Percentiles rank a stretch among this genome's conserved stretches.
Evolutionary conservation across 1,140 invertebrate species (phyloP).

Genomic region (Uloborus diversus): DNA sequence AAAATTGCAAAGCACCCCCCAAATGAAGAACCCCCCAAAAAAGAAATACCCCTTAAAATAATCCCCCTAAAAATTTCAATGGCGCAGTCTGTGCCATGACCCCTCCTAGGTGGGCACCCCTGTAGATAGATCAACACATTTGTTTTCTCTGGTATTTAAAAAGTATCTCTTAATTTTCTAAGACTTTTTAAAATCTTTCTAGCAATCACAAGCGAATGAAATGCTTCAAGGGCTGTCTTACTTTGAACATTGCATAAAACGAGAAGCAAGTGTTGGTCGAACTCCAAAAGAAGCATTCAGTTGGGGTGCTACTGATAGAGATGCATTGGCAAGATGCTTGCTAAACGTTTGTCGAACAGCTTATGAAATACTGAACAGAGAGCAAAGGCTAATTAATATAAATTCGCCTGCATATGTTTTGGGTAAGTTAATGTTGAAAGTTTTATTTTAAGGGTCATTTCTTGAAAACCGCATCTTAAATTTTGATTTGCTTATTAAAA

Average conservation of each 20-base stretch:
- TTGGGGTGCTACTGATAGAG: slow-evolving; percentile 68
- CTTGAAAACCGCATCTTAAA: too few species aligned
- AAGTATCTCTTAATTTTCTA: not conserved
- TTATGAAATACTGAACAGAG: slow-evolving; percentile 61
- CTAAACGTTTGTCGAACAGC: slow-evolving; percentile 60
- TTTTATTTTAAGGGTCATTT: not conserved
- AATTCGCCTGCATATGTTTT: slow-evolving; percentile 70
- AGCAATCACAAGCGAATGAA: slow-evolving; percentile 66
- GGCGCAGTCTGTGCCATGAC: too few species aligned
- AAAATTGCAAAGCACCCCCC: too few species aligned
- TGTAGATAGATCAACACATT: too few species aligned
- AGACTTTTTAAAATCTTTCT: not conserved
- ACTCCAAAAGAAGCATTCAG: slow-evolving; percentile 65
- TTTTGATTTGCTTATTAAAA: not conserved
- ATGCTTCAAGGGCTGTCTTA: slow-evolving; percentile 69
- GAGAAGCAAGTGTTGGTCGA: slow-evolving; percentile 58
- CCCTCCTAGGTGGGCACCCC: too few species aligned
- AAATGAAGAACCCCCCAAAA: too few species aligned
- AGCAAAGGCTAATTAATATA: slow-evolving; percentile 64
- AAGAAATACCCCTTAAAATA: too few species aligned
- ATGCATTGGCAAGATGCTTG: slow-evolving; percentile 63
- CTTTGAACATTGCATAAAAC: slow-evolving; percentile 68
- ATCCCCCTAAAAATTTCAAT: too few species aligned
- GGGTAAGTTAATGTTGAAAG: slow-evolving; percentile 61
- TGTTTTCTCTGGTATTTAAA: too few species aligned